Base-by-base conservation (phyloP, 2,888 invertebrate genomes). In the Glomeris marginata region DNA sequence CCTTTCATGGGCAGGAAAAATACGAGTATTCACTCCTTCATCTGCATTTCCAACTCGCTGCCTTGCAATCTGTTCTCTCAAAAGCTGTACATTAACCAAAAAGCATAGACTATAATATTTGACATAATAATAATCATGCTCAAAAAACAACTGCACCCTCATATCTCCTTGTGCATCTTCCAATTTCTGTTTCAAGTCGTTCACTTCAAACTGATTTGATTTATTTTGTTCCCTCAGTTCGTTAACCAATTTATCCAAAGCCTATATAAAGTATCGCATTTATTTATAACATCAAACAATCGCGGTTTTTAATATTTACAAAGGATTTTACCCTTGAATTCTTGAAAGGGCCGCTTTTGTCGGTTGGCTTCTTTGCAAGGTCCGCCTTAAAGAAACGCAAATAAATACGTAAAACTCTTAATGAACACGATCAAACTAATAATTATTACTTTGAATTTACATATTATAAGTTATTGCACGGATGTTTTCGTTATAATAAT, bases 141-240 rank as follows among this genome's bases (percentile, higher is more conserved):
- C 28, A 28, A 40, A 34, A 44, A 43, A 15, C 16, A 58, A 38
- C 15, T 53, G 57, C 50, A 68, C 68, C 62, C 69, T 68, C 18
- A 71, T 65, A 51, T 70, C 70, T 36, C 71, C 67, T 52, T 65
- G 61, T 46, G 67, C 65, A 62, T 71, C 70, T 13, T 58, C 72
- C 34, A 86, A 68, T 61, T 81, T 82, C 61, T 80, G 80, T 58
- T 75, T 75, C 46, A 84, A 64, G 11, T 77, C 75, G 62, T 84
- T 83, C 11, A 81, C 76, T 73, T 77, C 74, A 56, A 73, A 65
- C 56, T 70, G 68, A 18, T 75, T 63, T 43, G 69, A 68, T 61
- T 75, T 75, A 56, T 74, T 75, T 53, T 70, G 65, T 58, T 75
- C 75, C 55, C 68, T 66, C 22, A 69, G 63, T 58, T 75, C 72